These are phyloP conservation scores for Yponomeuta cagnagella DNA, from an alignment of 2,888 invertebrate species.

Conservation along the genomic window DNA sequence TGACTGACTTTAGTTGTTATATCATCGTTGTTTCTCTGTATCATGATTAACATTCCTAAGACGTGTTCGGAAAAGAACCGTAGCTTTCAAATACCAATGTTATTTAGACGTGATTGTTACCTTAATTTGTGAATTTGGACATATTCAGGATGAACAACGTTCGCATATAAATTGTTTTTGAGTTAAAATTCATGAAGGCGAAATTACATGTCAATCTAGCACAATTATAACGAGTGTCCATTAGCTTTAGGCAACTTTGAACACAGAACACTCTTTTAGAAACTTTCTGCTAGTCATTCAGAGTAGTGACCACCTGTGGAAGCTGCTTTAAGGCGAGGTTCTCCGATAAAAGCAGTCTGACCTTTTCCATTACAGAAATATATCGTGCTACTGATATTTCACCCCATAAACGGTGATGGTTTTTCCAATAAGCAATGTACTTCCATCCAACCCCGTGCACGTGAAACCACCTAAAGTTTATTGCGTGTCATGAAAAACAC, in stretches of 20 bases:
- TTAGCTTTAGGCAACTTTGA: background rate
- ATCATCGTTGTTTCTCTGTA: too few species aligned
- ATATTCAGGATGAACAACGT: background rate
- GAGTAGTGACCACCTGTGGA: background rate
- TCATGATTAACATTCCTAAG: background rate
- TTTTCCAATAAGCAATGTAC: slow-evolving; percentile 27
- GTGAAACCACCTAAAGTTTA: slow-evolving; percentile 13
- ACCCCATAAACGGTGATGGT: slow-evolving; percentile 18
- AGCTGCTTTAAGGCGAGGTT: too few species aligned
- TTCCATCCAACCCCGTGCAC: slow-evolving; percentile 24
- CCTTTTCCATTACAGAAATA: slow-evolving; percentile 1
- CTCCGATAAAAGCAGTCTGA: too few species aligned
- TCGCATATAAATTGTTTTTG: background rate
- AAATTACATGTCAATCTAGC: slow-evolving; percentile 6
- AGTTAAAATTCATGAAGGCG: background rate
- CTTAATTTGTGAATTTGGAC: background rate
- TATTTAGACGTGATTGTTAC: slow-evolving; percentile 5
- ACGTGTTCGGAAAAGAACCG: background rate
- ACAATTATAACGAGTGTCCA: background rate
- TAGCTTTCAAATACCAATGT: slow-evolving; percentile 7
- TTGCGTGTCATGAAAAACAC: slow-evolving; percentile 12
- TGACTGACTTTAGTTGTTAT: background rate
- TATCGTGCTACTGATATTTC: slow-evolving; percentile 20
- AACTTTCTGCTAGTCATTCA: background rate
- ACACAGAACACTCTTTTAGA: background rate